These are phyloP conservation scores for Rhynchotus rufescens DNA, from an alignment of 2,797 vertebrate genomes.

Conservation along the genomic window DNA sequence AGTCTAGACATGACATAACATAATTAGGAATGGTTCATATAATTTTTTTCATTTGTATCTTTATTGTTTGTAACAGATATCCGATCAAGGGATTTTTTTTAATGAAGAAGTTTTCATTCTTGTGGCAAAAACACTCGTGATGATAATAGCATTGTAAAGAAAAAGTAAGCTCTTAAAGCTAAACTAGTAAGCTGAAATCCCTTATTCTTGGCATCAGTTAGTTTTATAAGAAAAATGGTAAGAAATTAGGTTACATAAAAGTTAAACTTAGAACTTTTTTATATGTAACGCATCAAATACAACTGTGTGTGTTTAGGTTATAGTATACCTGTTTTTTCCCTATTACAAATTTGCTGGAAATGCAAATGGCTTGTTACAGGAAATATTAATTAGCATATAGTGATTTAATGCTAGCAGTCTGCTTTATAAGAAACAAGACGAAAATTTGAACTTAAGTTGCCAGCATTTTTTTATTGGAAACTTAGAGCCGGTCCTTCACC, in stretches of 20 bases:
- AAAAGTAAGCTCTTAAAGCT: background rate
- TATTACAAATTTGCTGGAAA: background rate
- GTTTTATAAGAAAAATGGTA: background rate
- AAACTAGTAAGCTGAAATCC: background rate
- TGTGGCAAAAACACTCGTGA: background rate
- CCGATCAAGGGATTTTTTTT: background rate
- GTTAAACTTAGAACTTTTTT: background rate
- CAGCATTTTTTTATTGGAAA: background rate
- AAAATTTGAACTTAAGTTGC: background rate
- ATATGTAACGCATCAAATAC: background rate
- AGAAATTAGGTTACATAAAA: background rate
- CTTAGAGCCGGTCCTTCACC: background rate
- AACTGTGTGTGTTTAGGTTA: background rate
- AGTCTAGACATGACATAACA: background rate
- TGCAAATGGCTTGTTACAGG: background rate
- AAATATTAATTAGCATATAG: background rate
- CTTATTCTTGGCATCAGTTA: background rate
- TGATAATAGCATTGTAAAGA: background rate
- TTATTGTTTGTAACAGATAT: constrained; percentile 9
- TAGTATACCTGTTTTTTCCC: background rate
- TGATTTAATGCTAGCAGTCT: background rate
- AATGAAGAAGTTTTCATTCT: background rate
- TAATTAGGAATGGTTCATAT: background rate
- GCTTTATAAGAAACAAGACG: background rate
- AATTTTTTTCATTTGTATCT: background rate